Evolutionary conservation across 2,113 vertebrate species (phyloP), one percentile per base, ranked within the genome.

Genomic region (Anarrhichthys ocellatus): DNA sequence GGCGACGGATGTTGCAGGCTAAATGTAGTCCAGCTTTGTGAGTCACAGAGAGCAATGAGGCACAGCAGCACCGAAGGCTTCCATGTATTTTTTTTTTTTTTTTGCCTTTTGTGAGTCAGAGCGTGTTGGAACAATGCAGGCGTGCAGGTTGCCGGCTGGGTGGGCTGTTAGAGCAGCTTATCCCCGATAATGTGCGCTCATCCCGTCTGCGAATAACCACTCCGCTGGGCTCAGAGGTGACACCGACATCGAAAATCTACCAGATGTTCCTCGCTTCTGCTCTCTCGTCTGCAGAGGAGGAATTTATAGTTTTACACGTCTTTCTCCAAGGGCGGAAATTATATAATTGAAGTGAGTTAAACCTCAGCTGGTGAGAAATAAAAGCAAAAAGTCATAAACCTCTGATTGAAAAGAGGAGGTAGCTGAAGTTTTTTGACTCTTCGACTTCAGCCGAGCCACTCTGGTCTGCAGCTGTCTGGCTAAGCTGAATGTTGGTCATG

Each of bases 161-260:
- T 88, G 84, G 91, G 85, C 80, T 80, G 90, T 59, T 79, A 36
- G 68, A 81, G 84, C 77, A 71, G 73, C 87, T 85, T 81, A 85
- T 87, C 82, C 80, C 72, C 59, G 83, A 81, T 86, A 73, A 86
- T 85, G 83, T 81, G 46, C 14, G 44, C 50, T 91, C 83, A 71
- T 81, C 82, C 82, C 75, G 18, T 63, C 66, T 81, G 65, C 68
- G 77, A 84, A 68, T 69, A 78, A 72, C 58, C 5, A 2, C 78
- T 64, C 84, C 9, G 66, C 59, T 46, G 61, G 64, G 76, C 52
- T 83, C 78, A 44, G 46, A 74, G 76, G 75, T 71, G 58, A 58
- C 72, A 5, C 85, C 29, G 80, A 79, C 77, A 73, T 69, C 27
- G 6, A 63, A 44, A 7, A 75, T 85, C 71, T 62, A 78, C 48